Base-by-base conservation (phyloP, 2,888 invertebrate genomes). In the Congeria kusceri region DNA sequence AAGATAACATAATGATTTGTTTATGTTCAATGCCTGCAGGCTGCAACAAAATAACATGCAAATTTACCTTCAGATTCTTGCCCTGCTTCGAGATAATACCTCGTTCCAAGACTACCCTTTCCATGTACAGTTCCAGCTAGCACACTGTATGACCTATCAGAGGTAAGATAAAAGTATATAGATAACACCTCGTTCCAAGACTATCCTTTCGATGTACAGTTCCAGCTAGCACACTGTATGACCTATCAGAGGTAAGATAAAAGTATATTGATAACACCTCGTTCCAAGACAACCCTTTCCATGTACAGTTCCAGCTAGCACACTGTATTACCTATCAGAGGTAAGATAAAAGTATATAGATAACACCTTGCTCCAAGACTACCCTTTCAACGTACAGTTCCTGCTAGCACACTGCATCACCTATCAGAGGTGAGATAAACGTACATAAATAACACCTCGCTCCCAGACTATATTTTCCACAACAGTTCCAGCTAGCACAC, bases 81-180 rank as follows among this genome's bases (percentile, higher is more conserved):
- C 87, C 0, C 73, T 88, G 25, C 73, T 90, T 76, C 49, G 88
- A 29, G 86, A 80, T n/a, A 87, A 89, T 69, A 64, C 74, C 9
- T 87, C 88, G 9, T 89, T 90, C 63, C 87, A 87, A 75, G 88
- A 89, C 39, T 90, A 89, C 62, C 89, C 89, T 0, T 78, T 76
- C 1, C 84, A 88, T 62, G 83, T 86, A 9, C 88, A 89, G 70
- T 83, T 87, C 57, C 83, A 89, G 62, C 69, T 90, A 25, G 85
- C 88, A 15, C 79, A 77, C 46, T 86, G 86, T 56, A 88, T 90
- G 88, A 74, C 84, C 27, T 89, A 89, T 59, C 88, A 89, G 72
- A 84, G 83, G 89, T 89, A 77, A 32, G 28, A 47, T 32, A 47
- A 27, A 32, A 13, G 20, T 61, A 32, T 2, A 29, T 39, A 13